Percentiles rank a stretch among this genome's conserved stretches.
Evolutionary conservation across 1,140 invertebrate species (phyloP).

Genomic region (Argopecten irradians): DNA sequence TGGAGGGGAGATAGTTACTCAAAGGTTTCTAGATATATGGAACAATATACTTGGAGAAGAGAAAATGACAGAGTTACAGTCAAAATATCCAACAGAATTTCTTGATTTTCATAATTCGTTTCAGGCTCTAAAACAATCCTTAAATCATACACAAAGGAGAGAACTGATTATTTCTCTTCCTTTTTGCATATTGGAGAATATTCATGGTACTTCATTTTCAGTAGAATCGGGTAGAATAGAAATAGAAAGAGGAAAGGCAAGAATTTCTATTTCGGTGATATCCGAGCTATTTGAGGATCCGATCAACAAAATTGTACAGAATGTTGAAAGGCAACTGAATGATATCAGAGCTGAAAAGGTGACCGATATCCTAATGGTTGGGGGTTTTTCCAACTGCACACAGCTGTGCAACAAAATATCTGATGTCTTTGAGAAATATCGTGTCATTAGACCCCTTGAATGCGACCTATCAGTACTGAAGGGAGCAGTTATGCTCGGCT

Average conservation of each 20-base stretch:
- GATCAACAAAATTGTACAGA: background rate
- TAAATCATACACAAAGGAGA: background rate
- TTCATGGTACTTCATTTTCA: background rate
- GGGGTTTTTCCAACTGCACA: background rate
- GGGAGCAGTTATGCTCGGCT: slow-evolving; percentile 42
- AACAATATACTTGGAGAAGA: background rate
- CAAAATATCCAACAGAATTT: background rate
- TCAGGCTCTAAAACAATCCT: background rate
- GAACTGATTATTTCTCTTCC: background rate
- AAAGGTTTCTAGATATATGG: background rate
- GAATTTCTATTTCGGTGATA: background rate
- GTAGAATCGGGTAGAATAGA: background rate
- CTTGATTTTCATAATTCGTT: background rate
- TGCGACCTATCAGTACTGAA: background rate
- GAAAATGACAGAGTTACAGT: background rate
- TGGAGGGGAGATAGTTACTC: background rate
- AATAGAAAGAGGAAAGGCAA: background rate
- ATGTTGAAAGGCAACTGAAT: background rate
- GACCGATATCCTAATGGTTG: background rate
- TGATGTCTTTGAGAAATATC: background rate
- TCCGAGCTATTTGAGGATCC: background rate
- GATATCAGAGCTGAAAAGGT: background rate
- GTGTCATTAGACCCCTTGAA: background rate
- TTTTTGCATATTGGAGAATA: background rate
- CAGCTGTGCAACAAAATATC: background rate